These are phyloP conservation scores for Drosophila nigricruria DNA, from an alignment of 2,888 invertebrate species.

Conservation along the genomic window DNA sequence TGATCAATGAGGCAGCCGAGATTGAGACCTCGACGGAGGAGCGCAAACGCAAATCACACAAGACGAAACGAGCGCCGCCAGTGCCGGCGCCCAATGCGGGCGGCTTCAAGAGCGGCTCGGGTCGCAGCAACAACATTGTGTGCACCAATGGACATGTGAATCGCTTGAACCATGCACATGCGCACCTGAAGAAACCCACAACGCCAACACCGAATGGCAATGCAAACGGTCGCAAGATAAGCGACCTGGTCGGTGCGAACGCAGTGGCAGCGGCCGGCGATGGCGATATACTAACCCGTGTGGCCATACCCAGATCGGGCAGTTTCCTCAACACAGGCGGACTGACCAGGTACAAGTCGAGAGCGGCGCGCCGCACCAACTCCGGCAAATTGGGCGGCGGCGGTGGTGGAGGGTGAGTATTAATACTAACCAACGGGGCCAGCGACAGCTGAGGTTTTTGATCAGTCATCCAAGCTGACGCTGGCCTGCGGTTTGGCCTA, in stretches of 20 bases:
- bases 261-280: constrained; percentile 88
- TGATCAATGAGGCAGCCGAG: constrained; percentile 86
- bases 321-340: constrained; percentile 94
- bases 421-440: constrained; percentile 55
- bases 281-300: constrained; percentile 93
- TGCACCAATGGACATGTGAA: constrained; percentile 73
- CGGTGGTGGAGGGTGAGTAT: constrained; percentile 81
- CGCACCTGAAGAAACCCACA: constrained; percentile 56
- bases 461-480: constrained; percentile 8
- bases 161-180: constrained; percentile 46
- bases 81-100: constrained; percentile 82
- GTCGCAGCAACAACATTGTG: constrained; percentile 46
- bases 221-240: constrained; percentile 31
- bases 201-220: constrained; percentile 29
- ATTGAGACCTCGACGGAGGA: constrained; percentile 85
- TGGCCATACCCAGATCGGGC: constrained; percentile 93
- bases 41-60: constrained; percentile 87
- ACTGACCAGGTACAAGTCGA: constrained; percentile 90
- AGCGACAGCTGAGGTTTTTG: constrained; percentile 15
- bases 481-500: constrained; percentile 49
- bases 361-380: constrained; percentile 83
- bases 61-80: constrained; percentile 87
- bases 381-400: constrained; percentile 85
- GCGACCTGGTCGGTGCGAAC: constrained; percentile 40
- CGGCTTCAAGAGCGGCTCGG: constrained; percentile 31